Evolutionary conservation across 2,888 invertebrate species (phyloP).

Genomic region (Brenthis hecate): DNA sequence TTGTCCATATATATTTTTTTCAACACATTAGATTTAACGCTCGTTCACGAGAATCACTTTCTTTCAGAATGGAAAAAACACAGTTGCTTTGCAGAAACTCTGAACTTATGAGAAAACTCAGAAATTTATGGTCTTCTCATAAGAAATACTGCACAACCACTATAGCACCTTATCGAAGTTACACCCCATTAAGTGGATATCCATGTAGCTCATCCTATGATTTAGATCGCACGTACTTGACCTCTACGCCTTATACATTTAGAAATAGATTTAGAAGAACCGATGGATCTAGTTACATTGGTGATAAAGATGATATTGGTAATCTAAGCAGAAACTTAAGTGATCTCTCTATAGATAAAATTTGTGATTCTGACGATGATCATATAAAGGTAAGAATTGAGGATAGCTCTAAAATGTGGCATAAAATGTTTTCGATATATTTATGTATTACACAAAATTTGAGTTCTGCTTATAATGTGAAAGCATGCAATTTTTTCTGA

Average conservation of each 20-base stretch:
- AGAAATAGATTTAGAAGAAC: conserved; percentile 62
- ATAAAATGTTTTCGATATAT: not conserved
- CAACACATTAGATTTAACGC: conserved; percentile 22
- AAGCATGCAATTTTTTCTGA: too few relatives aligned
- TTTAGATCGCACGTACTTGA: conserved; percentile 73
- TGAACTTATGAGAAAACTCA: conserved; percentile 83
- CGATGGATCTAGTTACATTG: conserved; percentile 47
- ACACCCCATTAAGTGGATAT: conserved; percentile 72
- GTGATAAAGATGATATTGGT: conserved; percentile 57
- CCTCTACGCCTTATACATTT: conserved; percentile 69
- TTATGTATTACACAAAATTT: not conserved
- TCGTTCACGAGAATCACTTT: conserved; percentile 48
- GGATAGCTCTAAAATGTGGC: not conserved
- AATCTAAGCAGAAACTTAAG: conserved; percentile 64
- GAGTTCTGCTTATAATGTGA: not conserved
- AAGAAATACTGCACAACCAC: conserved; percentile 81
- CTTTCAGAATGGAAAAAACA: conserved; percentile 83
- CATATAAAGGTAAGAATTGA: conserved; percentile 62
- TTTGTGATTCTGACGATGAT: conserved; percentile 72
- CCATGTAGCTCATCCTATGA: conserved; percentile 75
- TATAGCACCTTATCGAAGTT: conserved; percentile 63
- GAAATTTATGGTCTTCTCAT: conserved; percentile 83
- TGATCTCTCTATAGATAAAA: conserved; percentile 70
- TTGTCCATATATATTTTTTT: conserved; percentile 12
- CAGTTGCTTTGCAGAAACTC: conserved; percentile 84